Base-by-base conservation (phyloP, 2,797 vertebrate genomes). In the Crax fasciolata region DNA sequence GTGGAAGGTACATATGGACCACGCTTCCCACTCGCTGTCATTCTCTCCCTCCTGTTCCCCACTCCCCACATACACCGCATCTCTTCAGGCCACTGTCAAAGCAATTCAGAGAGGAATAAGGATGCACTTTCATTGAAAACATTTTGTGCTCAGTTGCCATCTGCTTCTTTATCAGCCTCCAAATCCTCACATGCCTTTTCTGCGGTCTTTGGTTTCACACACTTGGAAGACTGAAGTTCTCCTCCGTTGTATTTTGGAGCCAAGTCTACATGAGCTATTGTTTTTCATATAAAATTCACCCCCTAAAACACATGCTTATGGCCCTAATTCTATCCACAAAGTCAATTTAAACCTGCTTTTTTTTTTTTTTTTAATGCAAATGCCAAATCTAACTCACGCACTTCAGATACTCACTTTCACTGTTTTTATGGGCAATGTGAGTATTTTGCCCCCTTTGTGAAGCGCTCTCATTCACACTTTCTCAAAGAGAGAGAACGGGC, bases 111-210 rank as follows among this genome's bases (percentile, higher is more conserved):
- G 89, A 63, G 38, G 44, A 93, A 43, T 39, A 82, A 84, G 67
- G 94, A 91, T 84, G 86, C 77, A 77, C 94, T 94, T 95, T 96
- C 95, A 97, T 95, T 95, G 86, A 96, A 97, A 96, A 97, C 91
- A 93, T 94, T 96, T 90, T 96, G 95, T 96, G 94, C 94, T 96
- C 23, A 93, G 83, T 90, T 77, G 71, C 96, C 95, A 97, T 97
- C 96, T 96, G 95, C 91, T 94, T 94, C 96, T 58, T 79, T 68
- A 94, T 90, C 57, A 72, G 96, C 49, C 74, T 95, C 92, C 92
- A 96, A 95, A 95, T 95, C 93, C 92, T 93, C 91, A 94, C 87
- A 77, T 77, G 94, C 80, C 95, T 96, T 39, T 88, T 73, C 89
- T 13, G 2, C 48, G 85, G 77, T 86, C 86, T 74, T 76, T 27